Conservation (phyloP, 1,140 invertebrate species). For the Drosophila baimaii region DNA sequence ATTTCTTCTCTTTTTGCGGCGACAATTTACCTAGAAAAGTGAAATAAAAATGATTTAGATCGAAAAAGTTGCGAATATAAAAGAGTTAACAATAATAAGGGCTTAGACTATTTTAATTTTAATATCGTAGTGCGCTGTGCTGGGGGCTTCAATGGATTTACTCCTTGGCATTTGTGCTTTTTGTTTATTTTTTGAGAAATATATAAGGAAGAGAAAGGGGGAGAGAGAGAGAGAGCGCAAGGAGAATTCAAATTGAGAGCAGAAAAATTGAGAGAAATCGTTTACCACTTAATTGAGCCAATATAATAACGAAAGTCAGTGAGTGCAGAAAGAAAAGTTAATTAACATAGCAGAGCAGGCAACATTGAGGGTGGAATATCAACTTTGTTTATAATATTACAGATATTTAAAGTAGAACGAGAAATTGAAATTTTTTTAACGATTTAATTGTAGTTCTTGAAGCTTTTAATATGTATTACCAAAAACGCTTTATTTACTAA, state of each 20-base stretch:
- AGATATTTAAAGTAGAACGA: neutral
- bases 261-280: slow-evolving; percentile 20
- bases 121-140: slow-evolving; percentile 76
- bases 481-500: too few species aligned
- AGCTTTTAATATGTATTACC: too few species aligned
- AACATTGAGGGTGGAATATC: slow-evolving; percentile 27
- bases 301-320: slow-evolving; percentile 35
- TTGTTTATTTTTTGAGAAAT: neutral
- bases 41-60: slow-evolving; percentile 51
- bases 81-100: slow-evolving; percentile 27
- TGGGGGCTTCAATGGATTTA: slow-evolving; percentile 71
- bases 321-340: slow-evolving; percentile 38
- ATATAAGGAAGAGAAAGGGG: slow-evolving; percentile 34
- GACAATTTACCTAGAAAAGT: slow-evolving; percentile 76
- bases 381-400: neutral
- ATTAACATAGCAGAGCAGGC: slow-evolving; percentile 19
- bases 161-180: slow-evolving; percentile 47
- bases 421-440: neutral
- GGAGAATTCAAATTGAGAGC: slow-evolving; percentile 53
- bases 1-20: slow-evolving; percentile 70
- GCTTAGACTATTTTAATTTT: slow-evolving; percentile 84
- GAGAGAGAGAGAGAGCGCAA: slow-evolving; percentile 32
- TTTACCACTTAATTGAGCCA: slow-evolving; percentile 40
- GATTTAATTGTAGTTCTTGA: too few species aligned
- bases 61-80: slow-evolving; percentile 26